Base-by-base conservation (phyloP, 1,140 invertebrate genomes). In the Heliconius hewitsoni region DNA sequence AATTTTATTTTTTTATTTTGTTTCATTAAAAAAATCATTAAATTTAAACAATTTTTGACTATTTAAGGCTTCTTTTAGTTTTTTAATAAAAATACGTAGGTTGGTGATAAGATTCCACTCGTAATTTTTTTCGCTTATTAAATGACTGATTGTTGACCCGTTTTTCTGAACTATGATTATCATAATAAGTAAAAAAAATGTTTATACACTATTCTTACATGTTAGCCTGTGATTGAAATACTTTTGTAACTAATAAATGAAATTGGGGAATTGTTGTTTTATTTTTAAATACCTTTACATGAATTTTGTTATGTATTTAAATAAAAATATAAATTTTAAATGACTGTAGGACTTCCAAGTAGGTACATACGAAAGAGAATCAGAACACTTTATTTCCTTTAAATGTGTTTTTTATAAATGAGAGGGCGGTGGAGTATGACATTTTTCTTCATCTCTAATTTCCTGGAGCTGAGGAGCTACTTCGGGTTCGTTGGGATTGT, bases 401-500 rank as follows among this genome's bases (percentile, higher is more conserved):
- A 60, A 19, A 27, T 11, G n/a, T 8, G 19, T 3, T 60, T 23
- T 57, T 23, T 4, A 11, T 57, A 2, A 60, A 30, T 88, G 85
- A 0, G 89, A 89, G 0, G 87, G 85, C 57, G 66, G 19, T 0
- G 92, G 91, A 0, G 92, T 91, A 50, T 87, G 85, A 74, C 92
- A 94, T 18, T 85, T 81, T 39, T 39, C 66, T 18, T 94, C 89
- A 55, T 90, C 87, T 13, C 75, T 80, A 23, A 81, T 52, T 5
- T 90, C 89, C 0, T 79, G 23, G 1, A 84, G 78, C 70, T 87
- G 85, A 8, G 87, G 83, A 6, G 83, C 86, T 9, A 91, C 37
- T 57, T 90, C 83, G 0, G 96, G 97, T 86, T 97, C 97, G 86
- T 97, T 97, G 6, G 97, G 97, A 93, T 98, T 98, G 90, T 98